Evolutionary conservation across 2,113 vertebrate genomes (phyloP).

Genomic region (Fregata magnificens): DNA sequence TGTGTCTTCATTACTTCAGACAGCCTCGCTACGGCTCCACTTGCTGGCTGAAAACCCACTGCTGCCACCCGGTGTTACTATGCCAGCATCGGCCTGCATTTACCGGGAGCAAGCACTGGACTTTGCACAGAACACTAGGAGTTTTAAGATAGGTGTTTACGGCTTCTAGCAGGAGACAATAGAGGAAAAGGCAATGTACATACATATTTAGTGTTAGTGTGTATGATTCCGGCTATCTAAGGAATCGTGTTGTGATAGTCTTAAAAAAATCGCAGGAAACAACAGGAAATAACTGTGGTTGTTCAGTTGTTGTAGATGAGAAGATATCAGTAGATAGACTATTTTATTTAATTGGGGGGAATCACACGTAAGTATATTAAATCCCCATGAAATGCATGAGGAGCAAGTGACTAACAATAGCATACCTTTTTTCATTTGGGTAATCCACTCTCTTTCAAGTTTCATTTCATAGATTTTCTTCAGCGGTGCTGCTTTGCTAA

Average conservation of each 20-base stretch:
- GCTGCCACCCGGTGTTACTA: constrained; percentile 75
- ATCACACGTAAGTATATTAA: neutral
- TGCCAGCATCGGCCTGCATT: neutral
- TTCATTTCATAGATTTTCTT: constrained; percentile 23
- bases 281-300: neutral
- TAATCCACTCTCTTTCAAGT: neutral
- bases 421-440: neutral
- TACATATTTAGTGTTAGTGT: neutral
- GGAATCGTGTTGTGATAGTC: neutral
- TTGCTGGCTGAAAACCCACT: constrained; percentile 72
- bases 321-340: neutral
- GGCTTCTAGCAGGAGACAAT: neutral
- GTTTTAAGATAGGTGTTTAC: neutral
- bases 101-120: neutral
- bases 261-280: neutral
- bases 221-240: neutral
- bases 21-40: neutral
- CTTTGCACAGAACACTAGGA: fast-evolving
- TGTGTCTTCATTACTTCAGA: neutral
- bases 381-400: neutral
- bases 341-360: neutral
- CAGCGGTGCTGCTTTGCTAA: neutral
- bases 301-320: neutral
- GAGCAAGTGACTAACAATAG: neutral
- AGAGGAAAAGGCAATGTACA: neutral